Conservation (phyloP, 1,140 invertebrate species). For the Bombus huntii region DNA sequence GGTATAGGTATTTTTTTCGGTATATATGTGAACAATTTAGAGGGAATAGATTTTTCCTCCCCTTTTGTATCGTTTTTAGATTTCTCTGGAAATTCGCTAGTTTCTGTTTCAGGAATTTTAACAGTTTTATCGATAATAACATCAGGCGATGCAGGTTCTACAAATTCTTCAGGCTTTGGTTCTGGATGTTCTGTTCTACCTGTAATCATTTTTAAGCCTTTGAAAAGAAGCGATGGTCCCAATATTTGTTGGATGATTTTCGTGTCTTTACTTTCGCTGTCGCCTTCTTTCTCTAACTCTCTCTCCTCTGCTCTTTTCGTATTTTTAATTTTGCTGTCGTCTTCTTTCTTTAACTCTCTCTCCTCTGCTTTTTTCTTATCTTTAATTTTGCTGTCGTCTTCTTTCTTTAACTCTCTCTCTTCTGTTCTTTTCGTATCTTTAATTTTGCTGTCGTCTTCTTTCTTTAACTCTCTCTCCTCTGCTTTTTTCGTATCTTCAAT, state of each 20-base stretch:
- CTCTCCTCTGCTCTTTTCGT: too few relatives aligned
- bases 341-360: not conserved
- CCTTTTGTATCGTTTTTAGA: not conserved
- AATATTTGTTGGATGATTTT: not conserved
- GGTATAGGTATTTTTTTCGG: not conserved
- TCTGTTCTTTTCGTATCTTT: not conserved
- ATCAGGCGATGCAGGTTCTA: not conserved
- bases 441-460: not conserved
- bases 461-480: not conserved
- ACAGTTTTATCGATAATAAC: not conserved
- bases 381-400: not conserved
- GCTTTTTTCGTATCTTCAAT: too few relatives aligned
- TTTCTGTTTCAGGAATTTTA: not conserved
- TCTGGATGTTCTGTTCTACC: not conserved
- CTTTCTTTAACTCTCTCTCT: not conserved
- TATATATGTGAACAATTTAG: not conserved
- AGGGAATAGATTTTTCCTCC: not conserved
- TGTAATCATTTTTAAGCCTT: slow-evolving; percentile 31
- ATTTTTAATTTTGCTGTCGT: not conserved
- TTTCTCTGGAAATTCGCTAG: not conserved
- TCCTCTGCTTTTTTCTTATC: too few relatives aligned
- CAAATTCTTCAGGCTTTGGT: not conserved
- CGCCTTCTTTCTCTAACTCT: not conserved
- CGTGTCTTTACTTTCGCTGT: not conserved
- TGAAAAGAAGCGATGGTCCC: slow-evolving; percentile 34